A percentile compares a stretch with the other conserved stretches of the same genome.
phyloP scores from a whole-genome alignment of 1,140 invertebrate species.

The Pristionchus pacificus region DNA sequence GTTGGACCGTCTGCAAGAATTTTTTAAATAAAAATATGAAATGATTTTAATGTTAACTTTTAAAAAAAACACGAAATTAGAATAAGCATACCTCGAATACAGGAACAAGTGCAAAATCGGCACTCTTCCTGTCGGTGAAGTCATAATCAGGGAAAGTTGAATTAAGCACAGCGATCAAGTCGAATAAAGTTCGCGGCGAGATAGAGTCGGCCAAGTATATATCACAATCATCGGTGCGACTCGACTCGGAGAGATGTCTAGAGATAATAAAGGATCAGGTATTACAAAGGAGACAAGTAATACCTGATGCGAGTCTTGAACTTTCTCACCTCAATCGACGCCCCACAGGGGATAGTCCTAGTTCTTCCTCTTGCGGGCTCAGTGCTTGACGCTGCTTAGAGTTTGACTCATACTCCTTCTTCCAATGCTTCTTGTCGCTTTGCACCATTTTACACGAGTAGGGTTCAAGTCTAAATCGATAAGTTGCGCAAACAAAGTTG shows the following conservation, averaged over 20 bases:
- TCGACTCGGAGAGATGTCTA: not conserved
- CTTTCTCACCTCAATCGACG: not conserved
- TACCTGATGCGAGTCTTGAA: not conserved
- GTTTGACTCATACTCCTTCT: conserved; percentile 21
- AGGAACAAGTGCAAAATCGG: conserved; percentile 39
- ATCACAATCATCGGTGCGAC: not conserved
- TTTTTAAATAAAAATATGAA: conserved; percentile 21
- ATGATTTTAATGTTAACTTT: not conserved
- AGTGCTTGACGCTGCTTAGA: not conserved
- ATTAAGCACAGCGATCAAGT: conserved; percentile 48
- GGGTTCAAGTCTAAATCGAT: conserved; percentile 45
- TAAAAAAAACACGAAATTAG: not conserved
- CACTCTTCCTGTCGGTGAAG: conserved; percentile 49
- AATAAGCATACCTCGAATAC: conserved; percentile 39
- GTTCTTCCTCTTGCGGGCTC: not conserved
- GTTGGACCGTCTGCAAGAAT: conserved; percentile 8
- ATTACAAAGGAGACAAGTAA: not conserved
- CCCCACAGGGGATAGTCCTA: not conserved
- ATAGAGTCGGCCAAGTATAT: conserved; percentile 43
- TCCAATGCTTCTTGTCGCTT: conserved; percentile 55
- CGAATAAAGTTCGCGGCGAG: conserved; percentile 48
- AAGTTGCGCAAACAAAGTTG: not conserved
- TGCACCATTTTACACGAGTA: conserved; percentile 57
- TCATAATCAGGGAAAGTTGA: conserved; percentile 51
- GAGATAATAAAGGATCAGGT: not conserved